These are phyloP conservation scores for Styela clava DNA, from an alignment of 23 tunicate species.

Conservation along the genomic window DNA sequence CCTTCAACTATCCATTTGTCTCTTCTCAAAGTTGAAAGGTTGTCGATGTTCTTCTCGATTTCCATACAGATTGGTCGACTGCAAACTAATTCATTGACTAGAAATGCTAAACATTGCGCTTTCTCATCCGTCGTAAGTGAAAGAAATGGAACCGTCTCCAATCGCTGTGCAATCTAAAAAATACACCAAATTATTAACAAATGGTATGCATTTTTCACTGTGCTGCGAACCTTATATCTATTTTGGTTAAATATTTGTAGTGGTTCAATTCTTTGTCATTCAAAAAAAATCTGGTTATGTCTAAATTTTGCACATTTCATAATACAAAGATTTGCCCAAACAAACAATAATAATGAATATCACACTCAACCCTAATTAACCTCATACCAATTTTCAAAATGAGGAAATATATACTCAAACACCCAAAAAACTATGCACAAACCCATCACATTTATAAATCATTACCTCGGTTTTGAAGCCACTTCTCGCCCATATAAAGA, in stretches of 20 bases:
- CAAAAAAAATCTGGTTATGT: too few species aligned
- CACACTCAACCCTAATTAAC: too few species aligned
- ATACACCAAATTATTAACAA: neutral
- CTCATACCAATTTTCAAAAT: too few species aligned
- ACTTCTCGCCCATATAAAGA: conserved; percentile 89
- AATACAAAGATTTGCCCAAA: too few species aligned
- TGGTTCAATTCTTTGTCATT: too few species aligned
- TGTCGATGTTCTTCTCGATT: conserved; percentile 70
- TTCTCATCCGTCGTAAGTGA: conserved; percentile 66
- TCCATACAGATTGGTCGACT: conserved; percentile 69
- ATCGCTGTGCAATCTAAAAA: conserved; percentile 42
- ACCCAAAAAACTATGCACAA: too few species aligned
- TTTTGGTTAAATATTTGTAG: too few species aligned
- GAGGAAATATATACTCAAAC: too few species aligned
- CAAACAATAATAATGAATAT: too few species aligned
- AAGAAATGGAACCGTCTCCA: conserved; percentile 82
- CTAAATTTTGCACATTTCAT: too few species aligned
- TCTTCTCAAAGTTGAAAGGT: conserved; percentile 62
- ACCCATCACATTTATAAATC: too few species aligned
- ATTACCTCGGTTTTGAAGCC: conserved; percentile 78
- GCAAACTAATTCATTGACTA: conserved; percentile 81
- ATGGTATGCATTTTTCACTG: neutral
- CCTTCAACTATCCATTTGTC: conserved; percentile 98
- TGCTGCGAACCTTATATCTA: neutral
- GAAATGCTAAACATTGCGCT: conserved; percentile 51